Conservation (phyloP, 2,113 vertebrate genomes). For the Greenwoodochromis staneri region DNA sequence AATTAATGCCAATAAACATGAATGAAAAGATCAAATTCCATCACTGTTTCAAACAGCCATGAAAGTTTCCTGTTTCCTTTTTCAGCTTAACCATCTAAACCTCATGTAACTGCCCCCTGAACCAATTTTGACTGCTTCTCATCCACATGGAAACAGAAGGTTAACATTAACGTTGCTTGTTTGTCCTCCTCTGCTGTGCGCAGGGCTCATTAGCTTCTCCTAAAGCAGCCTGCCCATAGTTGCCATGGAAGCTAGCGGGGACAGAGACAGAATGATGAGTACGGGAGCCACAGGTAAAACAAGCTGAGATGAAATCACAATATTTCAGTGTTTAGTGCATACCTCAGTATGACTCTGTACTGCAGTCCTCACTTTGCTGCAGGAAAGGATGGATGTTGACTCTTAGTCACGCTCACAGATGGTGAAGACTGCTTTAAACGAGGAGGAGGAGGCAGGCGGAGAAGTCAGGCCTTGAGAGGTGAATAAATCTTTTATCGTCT, state of each 20-base stretch:
- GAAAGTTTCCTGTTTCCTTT: not conserved
- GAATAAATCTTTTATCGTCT: constrained; percentile 34
- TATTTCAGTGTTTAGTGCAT: not conserved
- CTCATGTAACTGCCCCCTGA: not conserved
- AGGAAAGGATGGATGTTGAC: not conserved
- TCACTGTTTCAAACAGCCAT: not conserved
- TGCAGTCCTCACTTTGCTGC: not conserved
- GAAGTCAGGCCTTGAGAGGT: not conserved
- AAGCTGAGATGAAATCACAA: not conserved
- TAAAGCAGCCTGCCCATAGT: not conserved
- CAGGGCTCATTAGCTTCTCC: not conserved
- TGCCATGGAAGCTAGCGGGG: constrained; percentile 33
- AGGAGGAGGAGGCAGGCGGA: not conserved
- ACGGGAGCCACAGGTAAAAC: not conserved
- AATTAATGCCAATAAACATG: not conserved
- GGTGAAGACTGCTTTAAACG: not conserved
- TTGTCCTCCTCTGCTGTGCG: not conserved
- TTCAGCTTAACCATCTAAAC: not conserved
- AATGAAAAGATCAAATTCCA: not conserved
- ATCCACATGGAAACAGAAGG: not conserved
- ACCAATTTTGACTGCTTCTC: not conserved
- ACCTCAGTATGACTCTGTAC: not conserved
- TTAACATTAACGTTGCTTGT: not conserved
- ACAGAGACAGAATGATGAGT: not conserved
- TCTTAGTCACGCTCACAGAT: not conserved